phyloP scores from a whole-genome alignment of 1,140 invertebrate species.

The Drosophila leontia region DNA sequence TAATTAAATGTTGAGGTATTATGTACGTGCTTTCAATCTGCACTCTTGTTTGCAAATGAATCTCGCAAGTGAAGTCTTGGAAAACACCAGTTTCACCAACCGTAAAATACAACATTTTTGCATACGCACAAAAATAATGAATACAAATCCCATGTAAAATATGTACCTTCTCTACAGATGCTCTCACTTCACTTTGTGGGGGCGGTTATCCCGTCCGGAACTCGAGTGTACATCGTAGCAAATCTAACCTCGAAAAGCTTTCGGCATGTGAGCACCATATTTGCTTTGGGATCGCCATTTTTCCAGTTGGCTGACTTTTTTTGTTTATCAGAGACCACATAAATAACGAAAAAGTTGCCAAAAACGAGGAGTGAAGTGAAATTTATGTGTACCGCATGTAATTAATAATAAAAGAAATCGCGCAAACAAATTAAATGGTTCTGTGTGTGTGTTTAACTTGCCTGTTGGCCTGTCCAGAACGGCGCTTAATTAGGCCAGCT shows the following conservation, averaged over 20 bases:
- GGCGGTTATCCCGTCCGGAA: conserved; percentile 4
- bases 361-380: conserved; percentile 32
- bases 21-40: background rate
- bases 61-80: background rate
- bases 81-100: background rate
- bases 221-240: conserved; percentile 13
- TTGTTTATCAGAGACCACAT: conserved; percentile 40
- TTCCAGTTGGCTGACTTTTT: conserved; percentile 19
- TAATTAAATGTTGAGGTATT: background rate
- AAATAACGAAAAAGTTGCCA: conserved; percentile 49
- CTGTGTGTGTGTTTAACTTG: conserved; percentile 41
- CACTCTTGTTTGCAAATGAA: background rate
- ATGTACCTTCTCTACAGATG: conserved; percentile 14
- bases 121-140: conserved; percentile 11
- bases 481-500: conserved; percentile 58
- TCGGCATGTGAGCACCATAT: conserved; percentile 25
- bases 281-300: conserved; percentile 39
- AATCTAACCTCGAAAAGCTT: conserved; percentile 24
- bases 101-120: background rate
- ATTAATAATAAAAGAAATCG: conserved; percentile 72
- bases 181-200: conserved; percentile 20
- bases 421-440: conserved; percentile 55
- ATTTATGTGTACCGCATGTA: conserved; percentile 57
- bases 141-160: conserved; percentile 6
- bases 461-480: conserved; percentile 47